Conservation (phyloP, 2,113 vertebrate genomes). For the Caranx ignobilis region DNA sequence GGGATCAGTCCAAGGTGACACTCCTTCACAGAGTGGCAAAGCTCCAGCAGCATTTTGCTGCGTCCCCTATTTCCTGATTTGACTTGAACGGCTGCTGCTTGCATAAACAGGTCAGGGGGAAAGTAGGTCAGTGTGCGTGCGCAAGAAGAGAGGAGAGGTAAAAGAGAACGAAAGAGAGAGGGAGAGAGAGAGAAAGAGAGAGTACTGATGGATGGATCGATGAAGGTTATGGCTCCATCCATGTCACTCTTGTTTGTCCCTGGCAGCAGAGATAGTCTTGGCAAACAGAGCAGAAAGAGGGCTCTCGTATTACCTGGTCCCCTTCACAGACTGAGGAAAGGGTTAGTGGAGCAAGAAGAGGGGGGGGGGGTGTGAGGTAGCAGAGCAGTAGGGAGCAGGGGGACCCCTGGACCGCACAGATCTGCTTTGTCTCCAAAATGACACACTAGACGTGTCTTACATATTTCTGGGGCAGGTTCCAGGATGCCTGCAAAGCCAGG, state of each 20-base stretch:
- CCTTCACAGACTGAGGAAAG: slow-evolving; percentile 19
- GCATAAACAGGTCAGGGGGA: slow-evolving; percentile 82
- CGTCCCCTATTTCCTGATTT: slow-evolving; percentile 63
- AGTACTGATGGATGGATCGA: slow-evolving; percentile 21
- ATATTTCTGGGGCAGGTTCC: slow-evolving; percentile 33
- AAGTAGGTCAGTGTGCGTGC: slow-evolving; percentile 82
- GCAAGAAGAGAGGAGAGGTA: slow-evolving; percentile 43
- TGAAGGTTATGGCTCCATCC: slow-evolving; percentile 46
- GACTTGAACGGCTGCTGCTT: slow-evolving; percentile 58
- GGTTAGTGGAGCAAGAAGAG: slow-evolving; percentile 53
- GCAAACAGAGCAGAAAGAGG: slow-evolving; percentile 60
- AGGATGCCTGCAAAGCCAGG: slow-evolving; percentile 7
- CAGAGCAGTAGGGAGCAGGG: not conserved
- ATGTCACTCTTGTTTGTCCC: slow-evolving; percentile 51
- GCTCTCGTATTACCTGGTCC: slow-evolving; percentile 72
- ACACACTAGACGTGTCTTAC: slow-evolving; percentile 11
- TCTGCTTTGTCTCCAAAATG: slow-evolving; percentile 32
- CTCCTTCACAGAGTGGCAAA: slow-evolving; percentile 46
- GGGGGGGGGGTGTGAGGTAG: slow-evolving; percentile 1
- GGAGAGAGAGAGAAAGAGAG: not conserved
- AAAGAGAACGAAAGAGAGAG: slow-evolving; percentile 25
- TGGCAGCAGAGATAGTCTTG: slow-evolving; percentile 44
- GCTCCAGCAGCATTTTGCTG: slow-evolving; percentile 46
- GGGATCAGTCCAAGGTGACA: slow-evolving; percentile 68
- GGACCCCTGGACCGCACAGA: slow-evolving; percentile 8